Conservation (phyloP, 2,113 vertebrate species). For the Willisornis vidua region DNA sequence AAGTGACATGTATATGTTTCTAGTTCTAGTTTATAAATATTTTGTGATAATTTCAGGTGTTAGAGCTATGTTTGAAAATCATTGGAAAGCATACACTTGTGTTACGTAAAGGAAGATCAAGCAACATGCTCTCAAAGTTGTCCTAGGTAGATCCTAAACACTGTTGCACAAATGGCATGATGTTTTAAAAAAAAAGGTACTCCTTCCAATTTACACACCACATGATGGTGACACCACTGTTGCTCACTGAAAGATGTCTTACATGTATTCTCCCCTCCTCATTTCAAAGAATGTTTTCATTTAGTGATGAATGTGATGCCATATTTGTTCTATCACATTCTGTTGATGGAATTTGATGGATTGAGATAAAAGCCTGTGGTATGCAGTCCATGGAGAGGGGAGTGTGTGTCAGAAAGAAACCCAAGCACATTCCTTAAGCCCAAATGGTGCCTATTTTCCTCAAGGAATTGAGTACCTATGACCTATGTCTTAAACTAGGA, state of each 20-base stretch:
- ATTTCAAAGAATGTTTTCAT: neutral
- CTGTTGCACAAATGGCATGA: neutral
- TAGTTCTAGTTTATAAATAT: neutral
- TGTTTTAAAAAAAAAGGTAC: neutral
- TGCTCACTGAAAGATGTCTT: neutral
- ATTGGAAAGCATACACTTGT: neutral
- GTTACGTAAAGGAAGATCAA: neutral
- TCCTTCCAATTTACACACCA: neutral
- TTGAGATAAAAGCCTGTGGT: neutral
- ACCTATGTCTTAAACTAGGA: neutral
- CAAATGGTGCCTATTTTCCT: neutral
- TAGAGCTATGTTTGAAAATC: neutral
- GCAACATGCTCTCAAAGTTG: neutral
- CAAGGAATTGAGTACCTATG: rapidly evolving
- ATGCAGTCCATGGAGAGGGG: neutral
- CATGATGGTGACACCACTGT: neutral
- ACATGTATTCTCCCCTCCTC: neutral
- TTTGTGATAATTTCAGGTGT: neutral
- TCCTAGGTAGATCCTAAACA: neutral
- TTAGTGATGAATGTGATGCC: neutral
- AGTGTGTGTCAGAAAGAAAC: neutral
- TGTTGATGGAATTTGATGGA: neutral
- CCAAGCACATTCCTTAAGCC: neutral
- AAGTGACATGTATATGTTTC: conserved; percentile 61
- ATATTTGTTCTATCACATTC: neutral